Evolutionary conservation across 1,140 invertebrate species (phyloP).

Genomic region (Coptotermes formosanus): DNA sequence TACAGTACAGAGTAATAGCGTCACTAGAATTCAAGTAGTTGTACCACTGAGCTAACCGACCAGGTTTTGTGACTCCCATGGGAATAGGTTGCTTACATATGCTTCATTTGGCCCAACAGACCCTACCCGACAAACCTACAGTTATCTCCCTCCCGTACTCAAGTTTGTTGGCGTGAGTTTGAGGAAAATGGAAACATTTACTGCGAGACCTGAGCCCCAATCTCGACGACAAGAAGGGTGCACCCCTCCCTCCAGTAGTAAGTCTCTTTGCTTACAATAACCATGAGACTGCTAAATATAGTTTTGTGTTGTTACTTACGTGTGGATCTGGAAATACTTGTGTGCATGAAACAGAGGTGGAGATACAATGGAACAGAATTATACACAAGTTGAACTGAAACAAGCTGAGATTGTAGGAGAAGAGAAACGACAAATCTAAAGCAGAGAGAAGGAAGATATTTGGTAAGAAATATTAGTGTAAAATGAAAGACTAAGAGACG

Average conservation of each 20-base stretch:
- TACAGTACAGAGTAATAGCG: background rate
- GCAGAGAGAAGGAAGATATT: no score
- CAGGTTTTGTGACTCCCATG: background rate
- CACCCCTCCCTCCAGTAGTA: background rate
- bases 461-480: no score
- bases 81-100: background rate
- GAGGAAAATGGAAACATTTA: background rate
- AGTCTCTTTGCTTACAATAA: background rate
- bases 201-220: background rate
- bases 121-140: background rate
- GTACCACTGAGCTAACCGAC: background rate
- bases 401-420: no score
- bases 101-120: background rate
- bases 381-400: background rate
- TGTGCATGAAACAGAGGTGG: background rate
- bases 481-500: no score
- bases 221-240: background rate
- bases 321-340: background rate
- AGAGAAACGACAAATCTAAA: no score
- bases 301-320: background rate
- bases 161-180: background rate
- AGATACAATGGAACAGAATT: background rate
- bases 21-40: constrained; percentile 6
- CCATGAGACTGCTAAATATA: background rate
- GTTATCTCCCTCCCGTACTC: background rate